Base-by-base conservation (phyloP, 2,888 invertebrate species). In the Drosophila imparisetae region DNA sequence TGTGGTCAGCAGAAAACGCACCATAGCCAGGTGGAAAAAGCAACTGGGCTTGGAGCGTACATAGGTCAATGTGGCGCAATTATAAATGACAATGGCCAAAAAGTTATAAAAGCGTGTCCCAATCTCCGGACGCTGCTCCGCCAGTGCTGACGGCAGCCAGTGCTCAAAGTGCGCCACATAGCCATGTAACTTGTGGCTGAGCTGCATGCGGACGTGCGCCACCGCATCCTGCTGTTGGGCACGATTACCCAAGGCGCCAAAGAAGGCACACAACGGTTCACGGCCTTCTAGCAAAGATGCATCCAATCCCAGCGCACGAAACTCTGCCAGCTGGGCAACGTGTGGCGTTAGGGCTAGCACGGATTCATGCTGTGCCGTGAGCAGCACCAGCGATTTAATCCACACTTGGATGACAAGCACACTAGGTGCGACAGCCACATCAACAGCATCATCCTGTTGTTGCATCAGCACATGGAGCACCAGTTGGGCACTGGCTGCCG, bases 1-100 rank as follows among this genome's bases (percentile, higher is more conserved):
- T 0, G 92, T 92, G 18, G 94, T 94, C 38, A 95, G 85, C n/a
- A 95, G 89, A 59, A 94, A 92, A 0, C 93, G 90, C 30, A 93
- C 93, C 49, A 94, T 92, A 32, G 94, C 91, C 64, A 93, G 91
- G 63, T 94, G 94, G 42, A 94, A 93, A 53, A 94, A 93, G 67
- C 94, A 94, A 49, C 91, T 93, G 11, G 92, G 86, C 61, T 89
- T 89, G 62, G 93, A 92, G 62, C 91, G 90, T 6, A 90, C 77
- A 48, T 93, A 93, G 4, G 92, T 89, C 27, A 93, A 83, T 5
- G 84, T 79, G 0, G 92, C 86, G 53, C 93, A 93, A 58, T 93
- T 92, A 55, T 91, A 93, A 24, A 93, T 91, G 24, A 93, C 92
- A 66, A 93, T 91, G 1, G 93, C 93, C 55, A 93, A 75, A 42